Percentiles rank a stretch among this genome's conserved stretches.
These are phyloP conservation scores for Cyaniris semiargus DNA, from an alignment of 2,888 invertebrate genomes.

Conservation along the genomic window DNA sequence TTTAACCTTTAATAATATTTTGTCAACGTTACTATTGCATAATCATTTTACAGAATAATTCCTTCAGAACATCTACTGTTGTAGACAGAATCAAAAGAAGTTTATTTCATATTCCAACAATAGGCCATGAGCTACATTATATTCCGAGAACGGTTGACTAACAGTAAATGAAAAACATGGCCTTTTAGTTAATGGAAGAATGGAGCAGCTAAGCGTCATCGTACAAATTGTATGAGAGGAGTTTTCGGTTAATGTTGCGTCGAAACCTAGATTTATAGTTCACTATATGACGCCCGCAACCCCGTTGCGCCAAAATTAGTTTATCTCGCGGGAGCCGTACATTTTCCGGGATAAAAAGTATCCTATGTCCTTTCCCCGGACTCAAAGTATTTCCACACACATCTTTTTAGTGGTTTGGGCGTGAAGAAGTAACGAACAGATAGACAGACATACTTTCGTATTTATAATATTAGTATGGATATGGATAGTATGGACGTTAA, in stretches of 20 bases:
- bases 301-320: too few relatives aligned
- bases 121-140: slow-evolving; percentile 17
- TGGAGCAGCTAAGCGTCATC: slow-evolving; percentile 8
- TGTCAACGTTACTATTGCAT: background rate
- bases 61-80: background rate
- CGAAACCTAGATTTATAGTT: background rate
- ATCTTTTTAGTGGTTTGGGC: too few relatives aligned
- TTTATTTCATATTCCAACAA: slow-evolving; percentile 21
- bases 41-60: background rate
- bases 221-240: background rate
- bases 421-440: too few relatives aligned
- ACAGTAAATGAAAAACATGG: slow-evolving; percentile 26
- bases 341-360: too few relatives aligned
- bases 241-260: background rate
- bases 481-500: background rate
- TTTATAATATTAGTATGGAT: too few relatives aligned
- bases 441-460: too few relatives aligned
- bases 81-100: slow-evolving; percentile 20
- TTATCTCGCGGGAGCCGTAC: too few relatives aligned
- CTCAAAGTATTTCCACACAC: too few relatives aligned
- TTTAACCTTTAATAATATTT: background rate
- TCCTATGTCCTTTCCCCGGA: too few relatives aligned
- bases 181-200: slow-evolving; percentile 24
- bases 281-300: too few relatives aligned
- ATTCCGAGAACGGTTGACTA: slow-evolving; percentile 24